Base-by-base conservation (phyloP, 2,113 vertebrate species). In the Gila orcuttii region DNA sequence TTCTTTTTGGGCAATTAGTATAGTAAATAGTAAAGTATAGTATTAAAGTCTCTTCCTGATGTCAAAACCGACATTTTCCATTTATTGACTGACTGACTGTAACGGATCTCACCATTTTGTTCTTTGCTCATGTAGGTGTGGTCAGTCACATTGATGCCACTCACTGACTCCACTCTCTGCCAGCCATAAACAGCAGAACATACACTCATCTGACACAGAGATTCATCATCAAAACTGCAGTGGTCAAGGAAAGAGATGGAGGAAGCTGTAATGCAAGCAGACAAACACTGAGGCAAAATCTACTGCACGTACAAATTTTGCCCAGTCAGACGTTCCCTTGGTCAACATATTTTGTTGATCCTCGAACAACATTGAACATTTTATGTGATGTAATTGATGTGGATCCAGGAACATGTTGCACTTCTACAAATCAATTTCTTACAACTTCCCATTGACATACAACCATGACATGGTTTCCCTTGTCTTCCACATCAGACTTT, bases 101-200 rank as follows among this genome's bases (percentile, higher is more conserved):
- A 28, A 39, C 12, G 3, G 23, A 62, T n/a, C 84, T 15, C 68
- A 83, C 82, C 85, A 5, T 36, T 15, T 0, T 4, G 4, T 2
- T 83, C 45, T 28, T 86, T 68, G 86, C 69, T 50, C 13, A 91
- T 80, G 87, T 7, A 83, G 9, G n/a, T 62, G n/a, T 62, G 59
- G 59, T 62, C 59, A 62, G n/a, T 62, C 59, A 62, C 59, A 62
- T 3, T 90, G 74, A 90, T 87, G 0, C 69, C 66, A 0, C 0
- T 0, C 39, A 12, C 91, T 0, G 0, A 1, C 3, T 85, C 21
- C 52, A 89, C 84, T 71, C 75, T 45, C 79, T 82, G 45, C 92
- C 92, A 93, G 33, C 52, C 52, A 55, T 55, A 19, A 55, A 15
- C 52, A 19, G 52, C 52, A 55, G 52, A 52, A 52, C 50, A 52